phyloP scores from a whole-genome alignment of 2,113 vertebrate genomes.

The Ammodytes dubius region DNA sequence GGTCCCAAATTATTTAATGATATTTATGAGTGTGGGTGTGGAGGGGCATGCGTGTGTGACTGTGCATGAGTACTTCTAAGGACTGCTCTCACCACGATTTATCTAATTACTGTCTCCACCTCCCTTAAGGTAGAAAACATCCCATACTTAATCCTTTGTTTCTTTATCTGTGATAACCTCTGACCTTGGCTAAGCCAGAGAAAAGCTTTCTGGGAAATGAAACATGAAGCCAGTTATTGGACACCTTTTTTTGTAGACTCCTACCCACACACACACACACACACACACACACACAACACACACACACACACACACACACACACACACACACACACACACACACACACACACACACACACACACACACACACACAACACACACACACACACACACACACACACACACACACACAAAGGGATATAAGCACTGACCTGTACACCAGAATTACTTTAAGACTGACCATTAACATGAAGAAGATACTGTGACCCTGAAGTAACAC shows the following conservation, averaged over 20 bases:
- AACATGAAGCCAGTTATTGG: constrained; percentile 71
- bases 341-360: constrained; percentile 3
- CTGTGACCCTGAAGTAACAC: constrained; percentile 59
- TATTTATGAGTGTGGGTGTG: too few species aligned
- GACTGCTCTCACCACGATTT: constrained; percentile 24
- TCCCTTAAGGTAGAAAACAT: constrained; percentile 52
- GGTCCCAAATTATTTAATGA: not conserved
- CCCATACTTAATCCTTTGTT: constrained; percentile 64
- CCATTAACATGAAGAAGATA: constrained; percentile 56
- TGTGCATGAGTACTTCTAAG: constrained; percentile 13
- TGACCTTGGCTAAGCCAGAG: constrained; percentile 68
- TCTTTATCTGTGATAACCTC: constrained; percentile 68
- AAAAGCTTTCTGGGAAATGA: constrained; percentile 70
- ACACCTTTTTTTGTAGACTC: constrained; percentile 60
- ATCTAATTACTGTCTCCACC: constrained; percentile 52
- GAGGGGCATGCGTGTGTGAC: too few species aligned
- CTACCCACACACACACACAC: constrained; percentile 52
- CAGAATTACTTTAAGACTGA: constrained; percentile 37
- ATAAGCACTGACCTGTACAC: constrained; percentile 50
- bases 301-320: constrained; percentile 22
- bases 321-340: constrained; percentile 21
- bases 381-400: not conserved
- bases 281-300: constrained; percentile 16
- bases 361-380: constrained; percentile 10
- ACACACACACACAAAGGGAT: constrained; percentile 27